Evolutionary conservation across 2,888 invertebrate genomes (phyloP), one percentile per base, ranked within the genome.

Genomic region (Strigamia maritima): DNA sequence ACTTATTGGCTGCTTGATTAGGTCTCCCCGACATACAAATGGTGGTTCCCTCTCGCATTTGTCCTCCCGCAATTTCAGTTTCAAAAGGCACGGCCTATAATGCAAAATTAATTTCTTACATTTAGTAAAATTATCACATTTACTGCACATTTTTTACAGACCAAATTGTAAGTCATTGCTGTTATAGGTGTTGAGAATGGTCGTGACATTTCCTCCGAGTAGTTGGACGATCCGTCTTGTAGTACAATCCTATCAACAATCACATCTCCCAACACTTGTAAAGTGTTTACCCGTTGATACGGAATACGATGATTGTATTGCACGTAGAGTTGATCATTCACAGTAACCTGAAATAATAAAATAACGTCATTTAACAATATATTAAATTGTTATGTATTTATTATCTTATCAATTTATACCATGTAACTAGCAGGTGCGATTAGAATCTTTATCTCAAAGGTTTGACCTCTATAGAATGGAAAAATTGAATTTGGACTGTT

Each of bases 241-340:
- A 79, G 60, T 14, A 77, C 19, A 26, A 78, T 74, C 49, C 77
- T 77, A 14, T 31, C 38, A 74, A 44, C n/a, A 74, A 35, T 28
- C 3, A 93, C 87, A 77, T 89, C 89, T 24, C 93, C 90, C 70
- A 89, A 86, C 1, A 93, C 89, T 83, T 92, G 90, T 79, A 92
- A 84, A 10, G 88, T 85, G 40, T 88, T 89, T 8, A 91, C 87
- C 79, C 89, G 86, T 75, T 85, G 84, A 79, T 89, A 87, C 60
- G 92, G 90, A 77, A 92, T 85, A 85, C 92, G 88, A 84, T 93
- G 93, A 4, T 86, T 84, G 84, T 89, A 94, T 70, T 89, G 89
- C 84, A 93, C 92, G 84, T 92, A 92, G 84, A 93, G 92, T 81
- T 89, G 88, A 0, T 92, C 93, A 85, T 94, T 91, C 26, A 93